These are phyloP conservation scores for Limenitis camilla DNA, from an alignment of 2,888 invertebrate genomes.

Conservation along the genomic window DNA sequence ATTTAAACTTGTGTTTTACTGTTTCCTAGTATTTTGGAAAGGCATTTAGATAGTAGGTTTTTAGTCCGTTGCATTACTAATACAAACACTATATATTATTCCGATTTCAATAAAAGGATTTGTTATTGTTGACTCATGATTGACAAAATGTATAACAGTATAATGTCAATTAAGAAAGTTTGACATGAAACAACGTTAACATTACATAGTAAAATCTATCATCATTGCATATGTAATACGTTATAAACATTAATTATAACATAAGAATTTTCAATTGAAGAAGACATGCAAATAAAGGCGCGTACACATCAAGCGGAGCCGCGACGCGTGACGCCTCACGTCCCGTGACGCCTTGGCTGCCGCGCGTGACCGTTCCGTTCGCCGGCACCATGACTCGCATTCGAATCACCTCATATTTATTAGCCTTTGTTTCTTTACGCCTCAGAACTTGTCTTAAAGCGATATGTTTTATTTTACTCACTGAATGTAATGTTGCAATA, in stretches of 20 bases:
- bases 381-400: conserved; percentile 59
- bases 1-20: too few relatives aligned
- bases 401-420: conserved; percentile 47
- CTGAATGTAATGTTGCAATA: neutral
- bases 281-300: conserved; percentile 53
- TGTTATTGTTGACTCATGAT: too few relatives aligned
- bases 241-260: neutral
- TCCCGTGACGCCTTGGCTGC: conserved; percentile 43
- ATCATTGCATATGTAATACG: too few relatives aligned
- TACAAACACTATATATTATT: neutral
- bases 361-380: conserved; percentile 66
- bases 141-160: too few relatives aligned
- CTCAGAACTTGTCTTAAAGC: conserved; percentile 60
- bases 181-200: too few relatives aligned
- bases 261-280: conserved; percentile 3
- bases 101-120: neutral
- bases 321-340: conserved; percentile 55
- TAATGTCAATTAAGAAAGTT: too few relatives aligned
- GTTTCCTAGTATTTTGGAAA: too few relatives aligned
- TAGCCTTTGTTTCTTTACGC: conserved; percentile 47
- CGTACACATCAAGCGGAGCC: conserved; percentile 48
- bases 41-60: neutral
- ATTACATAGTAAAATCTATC: too few relatives aligned
- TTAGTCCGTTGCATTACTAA: neutral
- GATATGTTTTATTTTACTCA: conserved; percentile 34